Evolutionary conservation across 2,113 vertebrate species (phyloP).

Genomic region (Pimephales promelas): DNA sequence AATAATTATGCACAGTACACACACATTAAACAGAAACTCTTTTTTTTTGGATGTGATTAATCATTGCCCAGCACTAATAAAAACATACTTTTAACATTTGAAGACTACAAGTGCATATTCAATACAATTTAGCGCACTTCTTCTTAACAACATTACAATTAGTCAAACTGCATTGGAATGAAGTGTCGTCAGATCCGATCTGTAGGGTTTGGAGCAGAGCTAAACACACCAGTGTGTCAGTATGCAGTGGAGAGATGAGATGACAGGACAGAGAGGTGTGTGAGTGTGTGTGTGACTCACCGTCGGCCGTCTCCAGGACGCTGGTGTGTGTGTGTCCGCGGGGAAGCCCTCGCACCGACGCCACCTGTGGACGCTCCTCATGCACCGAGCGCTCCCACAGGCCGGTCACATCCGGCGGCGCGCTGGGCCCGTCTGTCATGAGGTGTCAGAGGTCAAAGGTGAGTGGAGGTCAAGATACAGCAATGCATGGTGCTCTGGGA

Average conservation of each 20-base stretch:
- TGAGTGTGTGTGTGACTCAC: slow-evolving; percentile 70
- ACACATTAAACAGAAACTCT: too few species aligned
- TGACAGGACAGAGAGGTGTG: neutral
- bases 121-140: too few species aligned
- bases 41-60: too few species aligned
- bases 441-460: slow-evolving; percentile 66
- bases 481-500: neutral
- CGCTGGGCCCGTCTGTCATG: slow-evolving; percentile 85
- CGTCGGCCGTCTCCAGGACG: slow-evolving; percentile 90
- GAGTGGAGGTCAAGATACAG: slow-evolving; percentile 33
- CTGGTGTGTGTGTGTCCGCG: slow-evolving; percentile 78
- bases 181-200: too few species aligned
- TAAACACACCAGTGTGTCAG: too few species aligned
- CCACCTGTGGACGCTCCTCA: slow-evolving; percentile 80
- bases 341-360: slow-evolving; percentile 84
- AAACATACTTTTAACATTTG: too few species aligned
- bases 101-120: too few species aligned
- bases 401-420: slow-evolving; percentile 93
- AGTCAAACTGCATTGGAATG: too few species aligned
- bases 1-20: too few species aligned
- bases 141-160: too few species aligned
- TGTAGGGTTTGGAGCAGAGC: too few species aligned
- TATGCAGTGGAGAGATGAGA: neutral
- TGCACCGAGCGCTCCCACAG: slow-evolving; percentile 78
- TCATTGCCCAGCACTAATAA: too few species aligned